A percentile compares a stretch with the other conserved stretches of the same genome.
Conservation (phyloP, 1,140 invertebrate species). For the Plutomurus gul region DNA sequence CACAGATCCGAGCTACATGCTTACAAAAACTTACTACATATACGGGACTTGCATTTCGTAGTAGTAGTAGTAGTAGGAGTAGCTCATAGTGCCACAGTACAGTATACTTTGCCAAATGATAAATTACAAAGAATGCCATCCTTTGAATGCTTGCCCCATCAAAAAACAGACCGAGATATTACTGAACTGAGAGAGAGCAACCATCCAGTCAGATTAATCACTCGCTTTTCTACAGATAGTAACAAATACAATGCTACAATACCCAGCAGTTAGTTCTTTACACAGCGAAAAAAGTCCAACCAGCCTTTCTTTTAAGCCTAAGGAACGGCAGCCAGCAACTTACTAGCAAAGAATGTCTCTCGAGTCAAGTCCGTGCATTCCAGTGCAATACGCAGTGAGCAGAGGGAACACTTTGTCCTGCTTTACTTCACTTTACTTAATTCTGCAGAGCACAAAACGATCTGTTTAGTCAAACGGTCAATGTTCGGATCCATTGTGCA, state of each 20-base stretch:
- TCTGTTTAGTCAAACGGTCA: not conserved
- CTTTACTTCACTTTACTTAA: not conserved
- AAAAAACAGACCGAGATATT: constrained; percentile 36
- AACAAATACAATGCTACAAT: not conserved
- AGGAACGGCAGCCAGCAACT: not conserved
- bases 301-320: not conserved
- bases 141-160: constrained; percentile 19
- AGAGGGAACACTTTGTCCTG: not conserved
- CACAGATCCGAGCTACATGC: not conserved
- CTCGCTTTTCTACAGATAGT: not conserved
- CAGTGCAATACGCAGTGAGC: no score
- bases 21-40: not conserved
- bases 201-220: constrained; percentile 16
- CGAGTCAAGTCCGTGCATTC: not conserved
- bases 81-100: no score
- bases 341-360: not conserved
- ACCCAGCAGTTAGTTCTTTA: not conserved
- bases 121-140: constrained; percentile 33
- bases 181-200: constrained; percentile 26
- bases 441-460: not conserved
- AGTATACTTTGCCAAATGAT: constrained; percentile 40
- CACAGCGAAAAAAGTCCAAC: not conserved
- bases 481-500: no score
- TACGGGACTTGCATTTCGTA: not conserved
- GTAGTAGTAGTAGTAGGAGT: not conserved